Evolutionary conservation across 2,113 vertebrate species (phyloP), one percentile per base, ranked within the genome.

Genomic region (Poeciliopsis retropinna): DNA sequence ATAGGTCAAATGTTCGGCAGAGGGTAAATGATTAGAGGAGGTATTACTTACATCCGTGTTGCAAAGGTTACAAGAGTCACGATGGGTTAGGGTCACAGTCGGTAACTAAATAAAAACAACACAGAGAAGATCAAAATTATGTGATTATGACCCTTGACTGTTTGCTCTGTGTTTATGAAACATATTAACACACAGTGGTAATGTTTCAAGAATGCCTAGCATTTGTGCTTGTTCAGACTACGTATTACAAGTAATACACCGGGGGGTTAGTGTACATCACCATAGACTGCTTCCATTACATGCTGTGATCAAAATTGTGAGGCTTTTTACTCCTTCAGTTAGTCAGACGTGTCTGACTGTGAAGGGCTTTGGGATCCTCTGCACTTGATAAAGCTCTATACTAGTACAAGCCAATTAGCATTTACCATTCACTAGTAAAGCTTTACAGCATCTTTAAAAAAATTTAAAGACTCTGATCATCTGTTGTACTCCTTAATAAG

Each of bases 251-350:
- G 76, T 90, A 88, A 41, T 71, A 82, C 72, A 89, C 88, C 87
- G 67, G 86, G 88, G 89, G 88, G 89, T 39, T 57, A 88, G 88
- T 92, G 92, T 88, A 84, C 88, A 87, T 85, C 87, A 60, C 73
- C 92, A 95, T 93, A 95, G 91, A 95, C 89, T 67, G 78, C 93
- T 92, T 93, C 96, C 91, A 95, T 66, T 80, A 85, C 78, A 64
- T 90, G 93, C 94, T 92, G 93, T 34, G 93, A 95, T 95, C 92
- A 85, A 88, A 90, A 83, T 34, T 89, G 86, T 85, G 91, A 87
- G 85, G 88, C 41, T 17, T 15, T 44, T 44, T 17, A 17, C 15
- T 44, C 14, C 41, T 44, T 44, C 32, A 34, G 34, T 37, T 37
- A 37, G 10, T 37, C 34, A 37, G 10, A 37, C 34, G 11, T 10